A percentile compares a stretch with the other conserved stretches of the same genome.
Conservation (phyloP, 2,888 invertebrate genomes). For the Leptura quadrifasciata region DNA sequence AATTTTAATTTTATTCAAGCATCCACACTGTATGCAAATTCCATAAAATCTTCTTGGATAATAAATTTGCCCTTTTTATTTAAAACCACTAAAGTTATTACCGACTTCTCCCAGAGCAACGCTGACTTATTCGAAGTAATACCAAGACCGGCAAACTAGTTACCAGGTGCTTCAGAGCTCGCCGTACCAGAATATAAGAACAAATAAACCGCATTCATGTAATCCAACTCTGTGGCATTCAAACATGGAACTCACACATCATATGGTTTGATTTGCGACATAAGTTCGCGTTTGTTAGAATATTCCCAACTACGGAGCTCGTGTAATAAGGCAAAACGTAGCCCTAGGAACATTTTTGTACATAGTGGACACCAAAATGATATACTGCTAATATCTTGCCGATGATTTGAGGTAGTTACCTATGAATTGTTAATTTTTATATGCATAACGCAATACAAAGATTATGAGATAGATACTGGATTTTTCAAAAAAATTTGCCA, state of each 20-base stretch:
- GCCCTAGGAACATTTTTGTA: constrained; percentile 13
- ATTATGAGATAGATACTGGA: no score
- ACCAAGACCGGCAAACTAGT: constrained; percentile 31
- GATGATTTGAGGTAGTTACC: not conserved
- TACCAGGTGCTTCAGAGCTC: constrained; percentile 34
- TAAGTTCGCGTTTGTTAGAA: constrained; percentile 24
- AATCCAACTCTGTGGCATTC: constrained; percentile 29
- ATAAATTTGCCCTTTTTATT: constrained; percentile 31
- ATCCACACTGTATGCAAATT: constrained; percentile 23
- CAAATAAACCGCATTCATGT: constrained; percentile 38
- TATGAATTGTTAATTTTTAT: not conserved
- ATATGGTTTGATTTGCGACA: constrained; percentile 32
- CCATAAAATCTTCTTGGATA: constrained; percentile 31
- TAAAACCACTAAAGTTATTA: constrained; percentile 35
- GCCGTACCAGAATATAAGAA: constrained; percentile 7
- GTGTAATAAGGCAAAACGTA: constrained; percentile 14
- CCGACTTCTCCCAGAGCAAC: constrained; percentile 26
- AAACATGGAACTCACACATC: constrained; percentile 27
- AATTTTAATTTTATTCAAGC: not conserved
- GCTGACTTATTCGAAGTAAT: constrained; percentile 34
- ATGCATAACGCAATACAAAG: no score
- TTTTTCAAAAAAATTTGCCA: no score
- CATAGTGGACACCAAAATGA: constrained; percentile 8
- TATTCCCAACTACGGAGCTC: constrained; percentile 19
- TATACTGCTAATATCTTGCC: not conserved